Conservation (phyloP, 2,797 vertebrate genomes). For the Anguilla obscura region DNA sequence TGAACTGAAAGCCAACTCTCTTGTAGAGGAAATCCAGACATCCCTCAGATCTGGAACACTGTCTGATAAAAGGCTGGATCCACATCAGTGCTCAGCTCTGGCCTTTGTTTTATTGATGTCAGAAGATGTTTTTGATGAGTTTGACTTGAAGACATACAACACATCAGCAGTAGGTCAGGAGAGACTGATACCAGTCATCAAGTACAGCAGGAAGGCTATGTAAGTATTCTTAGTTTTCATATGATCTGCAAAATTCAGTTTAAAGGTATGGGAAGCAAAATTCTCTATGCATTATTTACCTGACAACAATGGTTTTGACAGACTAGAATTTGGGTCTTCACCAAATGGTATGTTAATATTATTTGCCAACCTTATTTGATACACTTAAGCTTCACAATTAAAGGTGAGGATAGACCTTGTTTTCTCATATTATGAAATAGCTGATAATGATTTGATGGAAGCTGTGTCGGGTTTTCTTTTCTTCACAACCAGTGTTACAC, state of each 20-base stretch:
- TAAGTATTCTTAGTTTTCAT: conserved; percentile 28
- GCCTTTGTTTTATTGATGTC: too few species aligned
- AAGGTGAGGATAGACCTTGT: too few species aligned
- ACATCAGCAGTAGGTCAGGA: conserved; percentile 28
- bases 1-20: conserved; percentile 39
- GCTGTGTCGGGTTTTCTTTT: too few species aligned
- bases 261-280: neutral
- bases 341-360: too few species aligned
- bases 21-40: conserved; percentile 40
- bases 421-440: too few species aligned
- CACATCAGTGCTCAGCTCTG: too few species aligned
- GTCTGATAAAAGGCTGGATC: neutral
- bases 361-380: too few species aligned
- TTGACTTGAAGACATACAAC: conserved; percentile 21
- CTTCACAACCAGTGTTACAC: too few species aligned
- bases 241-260: neutral
- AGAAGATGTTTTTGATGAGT: too few species aligned
- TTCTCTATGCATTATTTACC: neutral
- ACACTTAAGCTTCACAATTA: too few species aligned
- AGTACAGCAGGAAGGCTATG: conserved; percentile 26
- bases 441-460: too few species aligned
- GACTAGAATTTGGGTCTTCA: neutral
- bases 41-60: conserved; percentile 28
- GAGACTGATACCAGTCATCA: conserved; percentile 39
- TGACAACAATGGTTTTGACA: neutral